These are phyloP conservation scores for Peromyscus aztecus DNA, from an alignment of 2,797 vertebrate species.

Conservation along the genomic window DNA sequence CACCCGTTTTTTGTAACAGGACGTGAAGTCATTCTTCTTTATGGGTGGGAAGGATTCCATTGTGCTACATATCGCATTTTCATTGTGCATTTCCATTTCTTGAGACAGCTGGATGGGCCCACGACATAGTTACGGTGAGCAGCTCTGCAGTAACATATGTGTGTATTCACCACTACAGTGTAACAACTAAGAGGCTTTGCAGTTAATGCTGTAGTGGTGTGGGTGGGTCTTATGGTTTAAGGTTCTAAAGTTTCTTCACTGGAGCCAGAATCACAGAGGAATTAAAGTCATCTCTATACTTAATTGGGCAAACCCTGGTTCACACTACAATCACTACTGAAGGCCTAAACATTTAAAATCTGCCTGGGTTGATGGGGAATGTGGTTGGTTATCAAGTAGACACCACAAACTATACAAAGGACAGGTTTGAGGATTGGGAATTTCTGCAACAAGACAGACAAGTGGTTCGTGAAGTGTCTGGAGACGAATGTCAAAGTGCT, in stretches of 20 bases:
- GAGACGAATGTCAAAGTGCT: background rate
- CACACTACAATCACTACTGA: background rate
- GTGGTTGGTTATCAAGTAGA: too few relatives aligned
- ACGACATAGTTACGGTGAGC: too few relatives aligned
- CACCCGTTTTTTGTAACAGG: too few relatives aligned
- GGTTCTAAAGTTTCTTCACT: background rate
- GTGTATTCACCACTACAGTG: too few relatives aligned
- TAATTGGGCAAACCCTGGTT: background rate
- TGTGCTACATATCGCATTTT: too few relatives aligned
- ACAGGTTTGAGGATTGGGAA: background rate
- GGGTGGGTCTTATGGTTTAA: background rate
- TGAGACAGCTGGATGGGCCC: too few relatives aligned
- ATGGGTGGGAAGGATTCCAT: too few relatives aligned
- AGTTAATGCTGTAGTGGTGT: too few relatives aligned
- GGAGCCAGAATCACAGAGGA: background rate
- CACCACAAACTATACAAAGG: background rate
- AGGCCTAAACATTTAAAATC: background rate
- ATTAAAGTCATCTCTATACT: background rate
- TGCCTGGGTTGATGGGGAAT: background rate
- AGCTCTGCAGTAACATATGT: too few relatives aligned
- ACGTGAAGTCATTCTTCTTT: too few relatives aligned
- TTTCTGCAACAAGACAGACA: background rate
- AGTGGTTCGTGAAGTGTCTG: background rate
- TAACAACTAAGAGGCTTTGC: background rate
- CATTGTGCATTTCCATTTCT: too few relatives aligned